Percentiles rank a stretch among this genome's conserved stretches.
Evolutionary conservation across 30 jellyfish, hydroid and myxozoan species (phyloP).

Genomic region (Aurelia coerulea): DNA sequence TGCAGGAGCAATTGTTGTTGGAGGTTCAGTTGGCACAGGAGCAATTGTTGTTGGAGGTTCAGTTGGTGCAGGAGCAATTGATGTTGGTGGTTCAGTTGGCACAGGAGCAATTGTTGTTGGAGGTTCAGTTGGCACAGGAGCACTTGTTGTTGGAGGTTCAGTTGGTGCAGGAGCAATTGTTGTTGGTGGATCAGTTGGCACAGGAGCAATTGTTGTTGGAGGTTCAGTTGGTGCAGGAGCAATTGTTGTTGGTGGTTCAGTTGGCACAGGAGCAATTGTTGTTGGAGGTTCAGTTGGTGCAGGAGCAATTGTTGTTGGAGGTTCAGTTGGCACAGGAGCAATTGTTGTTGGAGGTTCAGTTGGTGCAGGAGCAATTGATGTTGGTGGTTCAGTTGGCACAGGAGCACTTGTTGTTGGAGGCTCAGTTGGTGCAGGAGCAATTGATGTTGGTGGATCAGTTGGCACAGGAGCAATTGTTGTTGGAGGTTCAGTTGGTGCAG

Average conservation of each 20-base stretch:
- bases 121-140: not conserved
- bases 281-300: too few species aligned
- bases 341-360: too few species aligned
- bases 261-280: too few species aligned
- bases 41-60: not conserved
- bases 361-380: too few species aligned
- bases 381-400: too few species aligned
- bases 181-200: not conserved
- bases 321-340: too few species aligned
- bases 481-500: not conserved
- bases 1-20: not conserved
- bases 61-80: not conserved
- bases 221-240: not conserved
- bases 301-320: too few species aligned
- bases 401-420: too few species aligned
- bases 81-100: not conserved
- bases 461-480: too few species aligned
- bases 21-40: not conserved
- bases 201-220: not conserved
- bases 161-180: not conserved
- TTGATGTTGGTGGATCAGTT: not conserved
- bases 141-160: conserved; percentile 13
- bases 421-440: not conserved
- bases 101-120: not conserved
- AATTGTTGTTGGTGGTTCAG: too few species aligned